Base-by-base conservation (phyloP, 2,113 vertebrate genomes). In the Scartelaos histophorus region DNA sequence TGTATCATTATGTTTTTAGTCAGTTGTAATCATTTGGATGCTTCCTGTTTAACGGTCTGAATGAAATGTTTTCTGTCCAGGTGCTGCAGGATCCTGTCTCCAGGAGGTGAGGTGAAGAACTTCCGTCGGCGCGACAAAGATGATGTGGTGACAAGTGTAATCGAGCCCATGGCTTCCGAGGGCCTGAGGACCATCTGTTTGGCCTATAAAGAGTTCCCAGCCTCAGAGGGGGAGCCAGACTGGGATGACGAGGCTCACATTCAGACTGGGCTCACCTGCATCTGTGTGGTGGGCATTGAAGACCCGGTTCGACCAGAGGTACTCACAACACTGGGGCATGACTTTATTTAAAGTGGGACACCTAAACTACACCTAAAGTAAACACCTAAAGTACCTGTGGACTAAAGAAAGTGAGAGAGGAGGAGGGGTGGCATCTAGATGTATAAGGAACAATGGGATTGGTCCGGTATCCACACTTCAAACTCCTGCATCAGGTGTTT, bases 221-320 rank as follows among this genome's bases (percentile, higher is more conserved):
- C 88, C 16, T 84, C 93, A 67, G 96, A 98, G 10, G 93, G 93
- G 68, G 96, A 97, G 76, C 96, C 96, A 0, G 94, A 97, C 65
- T 99, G 98, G 98, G 96, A 98, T 76, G 94, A 97, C 13, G 98
- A 99, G 87, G 92, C 91, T 12, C 94, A 95, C 25, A 95, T 99
- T 45, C 93, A 98, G 72, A 93, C 94, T 43, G 94, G 93, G 58
- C 96, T 99, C 76, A 99, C 96, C 0, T 99, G 96, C 82, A 93
- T 99, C 72, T 94, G 95, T 69, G 94, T 99, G 67, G 97, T 99
- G 70, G 98, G 97, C 71, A 99, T 99, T 84, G 98, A 99, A 92
- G 98, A 99, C 82, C 98, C 98, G 38, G 97, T 99, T 80, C 93
- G 98, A 84, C 95, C 94, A 51, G 98, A 99, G 95, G 98, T 98